A percentile compares a stretch with the other conserved stretches of the same genome.
phyloP scores from a whole-genome alignment of 2,797 vertebrate genomes.

The Smutsia gigantea region DNA sequence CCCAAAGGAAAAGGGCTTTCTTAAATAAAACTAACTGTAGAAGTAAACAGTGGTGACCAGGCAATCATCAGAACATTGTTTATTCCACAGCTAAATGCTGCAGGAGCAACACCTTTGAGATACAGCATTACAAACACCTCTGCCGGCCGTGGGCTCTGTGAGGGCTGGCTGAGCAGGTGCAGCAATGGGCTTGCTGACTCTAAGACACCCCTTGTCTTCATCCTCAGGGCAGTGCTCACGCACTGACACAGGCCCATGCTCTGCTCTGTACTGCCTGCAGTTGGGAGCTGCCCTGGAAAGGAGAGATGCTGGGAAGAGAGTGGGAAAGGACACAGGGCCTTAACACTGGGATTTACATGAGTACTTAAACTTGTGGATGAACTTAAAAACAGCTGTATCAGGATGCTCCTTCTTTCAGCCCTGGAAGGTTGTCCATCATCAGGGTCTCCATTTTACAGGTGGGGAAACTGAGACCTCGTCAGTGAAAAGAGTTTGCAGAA shows the following conservation, averaged over 20 bases:
- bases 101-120: conserved; percentile 52
- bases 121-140: conserved; percentile 4
- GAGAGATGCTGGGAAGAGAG: neutral
- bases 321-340: neutral
- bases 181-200: fast-evolving
- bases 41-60: conserved; percentile 81
- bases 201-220: neutral
- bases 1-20: conserved; percentile 63
- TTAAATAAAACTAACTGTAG: conserved; percentile 48
- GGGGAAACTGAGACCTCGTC: neutral
- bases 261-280: neutral
- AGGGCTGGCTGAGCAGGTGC: neutral
- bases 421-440: neutral
- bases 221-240: neutral
- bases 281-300: no score
- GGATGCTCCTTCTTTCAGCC: neutral
- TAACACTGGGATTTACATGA: neutral
- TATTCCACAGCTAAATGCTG: conserved; percentile 69
- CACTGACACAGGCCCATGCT: neutral
- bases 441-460: neutral
- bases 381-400: neutral
- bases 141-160: conserved; percentile 12
- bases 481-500: neutral
- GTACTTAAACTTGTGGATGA: neutral
- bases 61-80: conserved; percentile 80